Evolutionary conservation across 2,797 vertebrate genomes (phyloP).

Genomic region (Artibeus jamaicensis): DNA sequence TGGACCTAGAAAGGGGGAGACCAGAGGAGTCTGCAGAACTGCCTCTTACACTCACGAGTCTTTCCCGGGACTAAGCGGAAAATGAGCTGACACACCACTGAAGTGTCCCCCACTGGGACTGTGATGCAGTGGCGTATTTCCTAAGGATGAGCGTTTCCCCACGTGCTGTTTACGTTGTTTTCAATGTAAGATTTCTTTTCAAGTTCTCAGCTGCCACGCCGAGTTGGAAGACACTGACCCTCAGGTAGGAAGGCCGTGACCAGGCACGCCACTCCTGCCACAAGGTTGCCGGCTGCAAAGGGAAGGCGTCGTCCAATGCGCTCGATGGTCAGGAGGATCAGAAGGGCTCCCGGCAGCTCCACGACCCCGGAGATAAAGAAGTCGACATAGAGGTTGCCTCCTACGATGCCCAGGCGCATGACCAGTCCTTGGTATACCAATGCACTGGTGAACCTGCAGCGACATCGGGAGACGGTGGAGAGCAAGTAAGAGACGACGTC

Average conservation of each 20-base stretch:
- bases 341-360: slow-evolving; percentile 91
- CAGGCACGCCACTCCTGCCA: slow-evolving; percentile 90
- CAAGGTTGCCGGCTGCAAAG: slow-evolving; percentile 88
- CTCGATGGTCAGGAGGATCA: slow-evolving; percentile 94
- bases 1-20: background rate
- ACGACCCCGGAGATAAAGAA: slow-evolving; percentile 92
- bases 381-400: slow-evolving; percentile 92
- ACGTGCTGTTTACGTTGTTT: background rate
- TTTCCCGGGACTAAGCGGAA: background rate
- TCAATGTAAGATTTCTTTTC: background rate
- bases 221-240: slow-evolving; percentile 80
- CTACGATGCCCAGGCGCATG: slow-evolving; percentile 93
- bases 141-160: background rate
- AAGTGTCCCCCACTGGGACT: background rate
- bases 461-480: background rate
- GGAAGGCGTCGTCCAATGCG: slow-evolving; percentile 91
- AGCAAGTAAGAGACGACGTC: background rate
- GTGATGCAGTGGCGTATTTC: background rate
- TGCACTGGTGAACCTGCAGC: slow-evolving; percentile 92
- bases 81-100: rapidly evolving
- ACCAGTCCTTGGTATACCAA: slow-evolving; percentile 96
- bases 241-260: slow-evolving; percentile 91
- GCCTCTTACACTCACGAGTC: background rate
- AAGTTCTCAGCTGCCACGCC: background rate
- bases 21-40: background rate